phyloP scores from a whole-genome alignment of 2,113 vertebrate species.

The Syrmaticus mikado region DNA sequence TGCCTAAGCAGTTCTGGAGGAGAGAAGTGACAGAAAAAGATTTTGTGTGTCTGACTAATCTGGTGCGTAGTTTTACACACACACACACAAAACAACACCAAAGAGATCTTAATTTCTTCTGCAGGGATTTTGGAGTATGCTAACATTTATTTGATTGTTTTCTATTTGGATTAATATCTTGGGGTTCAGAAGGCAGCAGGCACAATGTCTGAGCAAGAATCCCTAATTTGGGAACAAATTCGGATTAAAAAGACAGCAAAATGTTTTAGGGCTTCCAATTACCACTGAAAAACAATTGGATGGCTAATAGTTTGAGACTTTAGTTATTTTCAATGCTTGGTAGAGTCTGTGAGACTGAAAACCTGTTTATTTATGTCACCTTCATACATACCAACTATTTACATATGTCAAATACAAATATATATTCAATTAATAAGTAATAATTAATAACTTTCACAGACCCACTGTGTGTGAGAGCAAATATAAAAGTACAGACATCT shows the following conservation, averaged over 20 bases:
- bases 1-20: background rate
- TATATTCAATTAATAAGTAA: slow-evolving; percentile 25
- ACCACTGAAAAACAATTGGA: slow-evolving; percentile 54
- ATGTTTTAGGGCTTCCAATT: slow-evolving; percentile 21
- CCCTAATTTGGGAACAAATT: slow-evolving; percentile 36
- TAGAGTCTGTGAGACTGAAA: slow-evolving; percentile 10
- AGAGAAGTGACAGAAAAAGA: background rate
- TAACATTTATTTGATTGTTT: background rate
- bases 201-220: background rate
- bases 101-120: background rate
- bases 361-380: background rate
- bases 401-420: background rate
- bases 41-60: background rate
- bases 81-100: background rate
- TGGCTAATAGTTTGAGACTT: slow-evolving; percentile 27
- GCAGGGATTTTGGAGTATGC: background rate
- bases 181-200: background rate
- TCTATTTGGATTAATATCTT: background rate
- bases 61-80: background rate
- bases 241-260: slow-evolving; percentile 27
- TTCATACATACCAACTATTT: background rate
- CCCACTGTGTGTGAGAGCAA: background rate
- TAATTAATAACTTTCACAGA: background rate
- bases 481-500: background rate
- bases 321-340: slow-evolving; percentile 35